Base-by-base conservation (phyloP, 2,113 vertebrate species). In the Casuarius casuarius region DNA sequence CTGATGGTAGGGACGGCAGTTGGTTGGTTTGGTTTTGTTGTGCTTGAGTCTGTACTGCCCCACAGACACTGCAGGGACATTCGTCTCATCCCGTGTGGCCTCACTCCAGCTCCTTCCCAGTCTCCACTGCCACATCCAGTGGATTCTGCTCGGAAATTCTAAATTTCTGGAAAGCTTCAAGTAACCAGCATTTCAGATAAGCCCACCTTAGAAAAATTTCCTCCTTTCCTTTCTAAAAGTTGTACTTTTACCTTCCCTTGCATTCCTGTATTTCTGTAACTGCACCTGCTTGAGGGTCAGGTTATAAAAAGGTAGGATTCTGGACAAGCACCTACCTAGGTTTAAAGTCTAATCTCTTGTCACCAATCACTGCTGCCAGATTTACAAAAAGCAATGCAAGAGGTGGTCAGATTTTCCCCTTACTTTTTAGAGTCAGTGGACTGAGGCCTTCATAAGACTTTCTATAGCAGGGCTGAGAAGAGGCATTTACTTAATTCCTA, bases 21-120 rank as follows among this genome's bases (percentile, higher is more conserved):
- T 23, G 8, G 15, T 74, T 68, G 12, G 10, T 83, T 78, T 73
- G 14, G 33, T 52, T 38, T 88, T 84, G 22, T 40, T 75, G 63
- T 79, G 33, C 28, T 70, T 3, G 49, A 31, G 19, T 28, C 28
- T 46, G 5, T 61, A 23, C 51, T 44, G 38, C 54, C 19, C 68
- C 49, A 48, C 23, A 35, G 7, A 2, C 74, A 4, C 42, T 38
- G 42, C n/a, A 38, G 21, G 40, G 26, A 16, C 49, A 10, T 16
- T 59, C 0, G 0, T 38, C 33, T 68, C 14, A 17, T 61, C 40
- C 42, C 21, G 3, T 5, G 5, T 59, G 44, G 49, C 44, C 13
- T 70, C 35, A 28, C 28, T 75, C 28, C 49, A 80, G 68, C 56
- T 84, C 68, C 19, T 11, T 58, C 8, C 35, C 65, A 14, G 63